phyloP scores from a whole-genome alignment of 2,888 invertebrate species.

The Drosophila algonquin region DNA sequence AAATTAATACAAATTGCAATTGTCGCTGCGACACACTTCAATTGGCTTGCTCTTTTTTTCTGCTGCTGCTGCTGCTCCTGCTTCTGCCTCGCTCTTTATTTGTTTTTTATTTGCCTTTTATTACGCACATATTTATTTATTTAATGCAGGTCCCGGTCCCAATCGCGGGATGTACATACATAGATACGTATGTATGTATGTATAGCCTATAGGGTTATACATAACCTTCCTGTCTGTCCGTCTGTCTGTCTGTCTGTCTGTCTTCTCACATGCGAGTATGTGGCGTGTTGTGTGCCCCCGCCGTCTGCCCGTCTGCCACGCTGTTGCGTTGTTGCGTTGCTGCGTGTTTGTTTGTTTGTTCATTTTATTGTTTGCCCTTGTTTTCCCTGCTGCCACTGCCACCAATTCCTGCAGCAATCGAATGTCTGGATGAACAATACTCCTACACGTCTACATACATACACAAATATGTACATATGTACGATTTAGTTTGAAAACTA shows the following conservation, averaged over 20 bases:
- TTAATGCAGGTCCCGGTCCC: conserved; percentile 32
- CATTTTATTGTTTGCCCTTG: conserved; percentile 49
- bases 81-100: conserved; percentile 7
- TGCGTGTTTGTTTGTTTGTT: conserved; percentile 46
- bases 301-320: conserved; percentile 11
- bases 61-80: conserved; percentile 8
- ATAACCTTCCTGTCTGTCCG: neutral
- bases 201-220: neutral
- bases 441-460: neutral
- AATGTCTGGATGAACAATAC: conserved; percentile 28
- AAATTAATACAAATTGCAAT: conserved; percentile 71
- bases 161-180: neutral
- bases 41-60: conserved; percentile 49
- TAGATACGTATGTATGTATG: neutral
- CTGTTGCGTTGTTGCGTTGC: conserved; percentile 18
- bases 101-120: conserved; percentile 49
- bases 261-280: conserved; percentile 19
- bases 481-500: too few relatives aligned
- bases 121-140: conserved; percentile 55
- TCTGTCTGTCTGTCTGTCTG: conserved; percentile 29
- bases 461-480: neutral
- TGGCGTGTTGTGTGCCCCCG: neutral
- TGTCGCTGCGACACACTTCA: conserved; percentile 57
- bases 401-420: conserved; percentile 34
- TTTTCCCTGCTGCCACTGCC: conserved; percentile 24